Evolutionary conservation across 2,113 vertebrate species (phyloP).

Genomic region (Riparia riparia): DNA sequence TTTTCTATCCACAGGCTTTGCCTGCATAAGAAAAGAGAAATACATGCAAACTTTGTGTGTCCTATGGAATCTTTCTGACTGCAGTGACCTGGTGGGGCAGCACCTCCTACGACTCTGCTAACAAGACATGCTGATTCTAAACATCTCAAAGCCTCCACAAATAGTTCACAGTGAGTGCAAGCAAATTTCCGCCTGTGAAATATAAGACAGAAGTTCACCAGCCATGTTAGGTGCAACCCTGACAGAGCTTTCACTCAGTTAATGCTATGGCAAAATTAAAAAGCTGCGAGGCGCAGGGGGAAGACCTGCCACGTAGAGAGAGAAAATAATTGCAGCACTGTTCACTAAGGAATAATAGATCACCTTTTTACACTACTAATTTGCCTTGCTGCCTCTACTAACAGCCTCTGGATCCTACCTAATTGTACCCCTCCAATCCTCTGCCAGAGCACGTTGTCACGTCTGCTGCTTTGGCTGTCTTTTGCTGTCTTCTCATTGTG

Average conservation of each 20-base stretch:
- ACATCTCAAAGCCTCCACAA: neutral
- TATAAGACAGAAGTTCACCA: neutral
- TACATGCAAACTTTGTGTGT: neutral
- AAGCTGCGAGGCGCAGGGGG: fast-evolving
- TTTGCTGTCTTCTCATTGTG: neutral
- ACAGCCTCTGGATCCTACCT: constrained; percentile 17
- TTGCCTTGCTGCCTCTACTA: constrained; percentile 18
- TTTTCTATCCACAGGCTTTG: neutral
- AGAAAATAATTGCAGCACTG: constrained; percentile 29
- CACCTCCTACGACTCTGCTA: neutral
- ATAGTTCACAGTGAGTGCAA: neutral
- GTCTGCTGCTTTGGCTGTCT: neutral
- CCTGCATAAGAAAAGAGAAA: neutral
- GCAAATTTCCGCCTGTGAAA: neutral
- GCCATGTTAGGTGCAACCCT: neutral
- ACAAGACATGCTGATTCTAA: neutral
- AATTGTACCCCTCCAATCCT: neutral
- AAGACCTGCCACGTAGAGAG: neutral
- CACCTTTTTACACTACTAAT: constrained; percentile 18
- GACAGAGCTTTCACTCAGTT: neutral
- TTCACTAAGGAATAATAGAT: neutral
- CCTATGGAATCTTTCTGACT: neutral
- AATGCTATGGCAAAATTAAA: neutral
- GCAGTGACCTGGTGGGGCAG: neutral
- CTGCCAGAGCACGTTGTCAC: neutral